phyloP scores from a whole-genome alignment of 2,113 vertebrate species.

The Cochlearius cochlearius region DNA sequence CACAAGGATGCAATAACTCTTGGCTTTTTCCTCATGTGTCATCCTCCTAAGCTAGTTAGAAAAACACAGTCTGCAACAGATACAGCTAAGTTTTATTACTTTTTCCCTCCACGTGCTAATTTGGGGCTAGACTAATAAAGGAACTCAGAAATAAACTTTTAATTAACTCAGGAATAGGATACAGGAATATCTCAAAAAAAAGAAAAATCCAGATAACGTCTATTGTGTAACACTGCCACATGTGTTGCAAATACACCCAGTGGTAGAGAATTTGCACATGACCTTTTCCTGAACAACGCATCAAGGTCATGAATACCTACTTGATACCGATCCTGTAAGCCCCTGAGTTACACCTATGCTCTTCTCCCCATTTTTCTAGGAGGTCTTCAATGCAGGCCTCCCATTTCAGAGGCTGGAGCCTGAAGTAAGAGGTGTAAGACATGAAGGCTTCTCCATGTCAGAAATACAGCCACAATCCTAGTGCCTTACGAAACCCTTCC shows the following conservation, averaged over 20 bases:
- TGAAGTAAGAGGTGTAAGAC: neutral
- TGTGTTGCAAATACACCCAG: neutral
- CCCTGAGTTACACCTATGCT: neutral
- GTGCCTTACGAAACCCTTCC: neutral
- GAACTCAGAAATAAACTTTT: neutral
- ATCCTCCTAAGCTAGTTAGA: neutral
- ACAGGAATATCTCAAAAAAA: neutral
- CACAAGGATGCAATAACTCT: neutral
- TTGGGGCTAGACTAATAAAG: neutral
- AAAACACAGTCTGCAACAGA: neutral
- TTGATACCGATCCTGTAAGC: neutral
- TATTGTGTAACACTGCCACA: neutral
- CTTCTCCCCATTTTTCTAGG: neutral
- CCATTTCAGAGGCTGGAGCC: neutral
- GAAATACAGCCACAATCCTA: neutral
- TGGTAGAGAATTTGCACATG: neutral
- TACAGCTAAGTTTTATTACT: neutral
- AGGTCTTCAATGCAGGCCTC: neutral
- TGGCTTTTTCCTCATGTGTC: neutral
- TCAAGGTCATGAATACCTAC: neutral
- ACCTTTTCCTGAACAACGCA: neutral
- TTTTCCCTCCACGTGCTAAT: rapidly evolving
- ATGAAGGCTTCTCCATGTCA: neutral
- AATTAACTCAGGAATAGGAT: neutral
- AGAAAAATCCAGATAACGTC: neutral